phyloP scores from a whole-genome alignment of 2,113 vertebrate species.

The Larimichthys polyactis region DNA sequence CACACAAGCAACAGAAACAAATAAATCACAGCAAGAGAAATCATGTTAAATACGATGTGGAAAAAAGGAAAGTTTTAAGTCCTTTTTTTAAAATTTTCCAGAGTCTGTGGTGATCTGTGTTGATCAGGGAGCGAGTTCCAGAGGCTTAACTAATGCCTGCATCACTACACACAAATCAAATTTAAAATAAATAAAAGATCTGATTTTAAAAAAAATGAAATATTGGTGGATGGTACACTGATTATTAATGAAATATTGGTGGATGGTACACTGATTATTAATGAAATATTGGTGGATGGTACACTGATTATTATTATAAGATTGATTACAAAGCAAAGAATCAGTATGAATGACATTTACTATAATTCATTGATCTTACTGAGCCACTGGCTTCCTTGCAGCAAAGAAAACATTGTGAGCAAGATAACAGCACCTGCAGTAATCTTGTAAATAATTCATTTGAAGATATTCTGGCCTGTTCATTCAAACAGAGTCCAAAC shows the following conservation, averaged over 20 bases:
- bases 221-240: too few species aligned
- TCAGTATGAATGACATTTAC: not conserved
- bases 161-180: not conserved
- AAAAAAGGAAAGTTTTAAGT: too few species aligned
- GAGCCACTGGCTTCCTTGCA: not conserved
- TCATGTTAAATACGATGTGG: too few species aligned
- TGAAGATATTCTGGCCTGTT: not conserved
- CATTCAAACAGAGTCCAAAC: constrained; percentile 16
- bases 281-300: too few species aligned
- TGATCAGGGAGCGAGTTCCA: too few species aligned
- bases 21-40: too few species aligned
- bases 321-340: not conserved
- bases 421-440: not conserved
- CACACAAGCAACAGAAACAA: too few species aligned
- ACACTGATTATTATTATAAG: not conserved
- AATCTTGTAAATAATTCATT: not conserved
- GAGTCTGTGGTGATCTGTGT: too few species aligned
- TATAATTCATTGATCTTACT: not conserved
- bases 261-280: not conserved
- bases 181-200: not conserved
- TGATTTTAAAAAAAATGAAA: too few species aligned
- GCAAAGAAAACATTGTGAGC: not conserved
- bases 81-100: too few species aligned
- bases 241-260: too few species aligned
- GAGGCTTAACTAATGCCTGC: too few species aligned